A percentile compares a stretch with the other conserved stretches of the same genome.
Evolutionary conservation across 1,140 invertebrate genomes (phyloP).

Genomic region (Lucilia cuprina): DNA sequence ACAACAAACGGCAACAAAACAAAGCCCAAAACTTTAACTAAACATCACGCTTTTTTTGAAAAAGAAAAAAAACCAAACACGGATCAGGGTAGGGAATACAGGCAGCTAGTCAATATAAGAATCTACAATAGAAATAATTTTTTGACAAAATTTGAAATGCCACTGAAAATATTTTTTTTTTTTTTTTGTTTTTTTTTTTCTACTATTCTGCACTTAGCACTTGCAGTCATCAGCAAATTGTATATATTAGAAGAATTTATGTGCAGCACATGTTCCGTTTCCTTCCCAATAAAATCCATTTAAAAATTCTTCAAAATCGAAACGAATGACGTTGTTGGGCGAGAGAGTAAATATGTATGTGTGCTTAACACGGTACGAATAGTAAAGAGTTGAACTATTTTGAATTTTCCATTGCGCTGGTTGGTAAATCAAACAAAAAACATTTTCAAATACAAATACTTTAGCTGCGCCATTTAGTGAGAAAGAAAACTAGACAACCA

Average conservation of each 20-base stretch:
- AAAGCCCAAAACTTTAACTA: neutral
- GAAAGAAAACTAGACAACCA: neutral
- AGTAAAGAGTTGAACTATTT: neutral
- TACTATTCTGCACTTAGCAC: neutral
- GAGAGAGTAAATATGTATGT: no score
- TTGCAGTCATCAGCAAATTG: neutral
- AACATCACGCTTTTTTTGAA: neutral
- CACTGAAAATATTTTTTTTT: neutral
- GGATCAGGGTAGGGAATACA: neutral
- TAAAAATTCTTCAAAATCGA: neutral
- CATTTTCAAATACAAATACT: neutral
- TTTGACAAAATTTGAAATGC: constrained; percentile 5
- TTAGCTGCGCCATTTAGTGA: neutral
- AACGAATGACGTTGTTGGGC: neutral
- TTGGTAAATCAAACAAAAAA: neutral
- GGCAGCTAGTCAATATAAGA: neutral
- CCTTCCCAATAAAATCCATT: neutral
- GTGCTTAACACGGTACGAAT: neutral
- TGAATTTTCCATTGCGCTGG: neutral
- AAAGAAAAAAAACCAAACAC: neutral
- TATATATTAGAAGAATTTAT: neutral
- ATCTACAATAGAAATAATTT: neutral
- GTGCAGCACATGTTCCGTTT: neutral
- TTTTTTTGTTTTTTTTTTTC: neutral
- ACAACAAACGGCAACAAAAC: neutral